Conservation (phyloP, 2,888 invertebrate species). For the Spatulosminthurus flaviceps region DNA sequence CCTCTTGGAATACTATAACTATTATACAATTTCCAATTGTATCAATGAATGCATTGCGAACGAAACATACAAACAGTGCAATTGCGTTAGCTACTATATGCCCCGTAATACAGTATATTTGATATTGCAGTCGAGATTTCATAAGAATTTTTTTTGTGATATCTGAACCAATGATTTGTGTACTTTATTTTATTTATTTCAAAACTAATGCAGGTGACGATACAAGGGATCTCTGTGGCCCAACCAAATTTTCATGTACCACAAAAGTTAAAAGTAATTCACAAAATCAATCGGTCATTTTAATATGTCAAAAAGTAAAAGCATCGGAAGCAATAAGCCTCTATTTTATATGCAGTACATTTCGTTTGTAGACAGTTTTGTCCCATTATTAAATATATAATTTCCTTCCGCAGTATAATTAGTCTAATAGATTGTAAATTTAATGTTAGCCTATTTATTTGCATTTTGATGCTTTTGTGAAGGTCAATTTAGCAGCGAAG, state of each 20-base stretch:
- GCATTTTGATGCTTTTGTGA: too few species aligned
- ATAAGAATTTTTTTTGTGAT: neutral
- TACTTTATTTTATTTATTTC: neutral
- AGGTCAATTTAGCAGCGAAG: neutral
- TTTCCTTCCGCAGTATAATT: too few species aligned
- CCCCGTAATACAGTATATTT: slow-evolving; percentile 51
- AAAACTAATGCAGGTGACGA: slow-evolving; percentile 53
- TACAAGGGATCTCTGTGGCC: slow-evolving; percentile 54
- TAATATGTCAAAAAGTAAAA: too few species aligned
- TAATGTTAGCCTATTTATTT: too few species aligned
- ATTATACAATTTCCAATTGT: slow-evolving; percentile 58
- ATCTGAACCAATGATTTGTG: neutral
- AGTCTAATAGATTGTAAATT: too few species aligned
- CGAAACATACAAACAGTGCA: slow-evolving; percentile 47
- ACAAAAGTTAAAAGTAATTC: slow-evolving; percentile 56
- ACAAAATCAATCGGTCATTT: too few species aligned
- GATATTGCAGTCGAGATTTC: too few species aligned
- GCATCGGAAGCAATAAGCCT: too few species aligned
- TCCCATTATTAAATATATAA: too few species aligned
- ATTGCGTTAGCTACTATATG: slow-evolving; percentile 58
- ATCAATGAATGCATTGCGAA: slow-evolving; percentile 58
- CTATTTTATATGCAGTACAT: too few species aligned
- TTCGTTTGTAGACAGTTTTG: too few species aligned
- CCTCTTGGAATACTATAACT: slow-evolving; percentile 49
- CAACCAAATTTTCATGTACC: slow-evolving; percentile 55